Base-by-base conservation (phyloP, 2,888 invertebrate genomes). In the Sesia apiformis region DNA sequence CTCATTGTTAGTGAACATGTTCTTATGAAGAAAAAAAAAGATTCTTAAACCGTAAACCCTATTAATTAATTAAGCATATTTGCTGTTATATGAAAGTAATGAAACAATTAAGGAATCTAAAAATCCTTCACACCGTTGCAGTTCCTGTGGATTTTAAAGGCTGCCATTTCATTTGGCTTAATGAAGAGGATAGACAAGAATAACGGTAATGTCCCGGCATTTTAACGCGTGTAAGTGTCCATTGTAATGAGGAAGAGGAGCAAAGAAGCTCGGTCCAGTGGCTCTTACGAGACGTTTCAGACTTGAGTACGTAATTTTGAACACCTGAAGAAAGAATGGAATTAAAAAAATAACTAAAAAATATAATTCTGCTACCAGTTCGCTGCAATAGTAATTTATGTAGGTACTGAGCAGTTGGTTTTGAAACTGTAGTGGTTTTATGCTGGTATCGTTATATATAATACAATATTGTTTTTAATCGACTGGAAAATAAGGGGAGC, bases 171-270 rank as follows among this genome's bases (percentile, higher is more conserved):
- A 63, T 70, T 70, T 62, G 58, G 60, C 58, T 58, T 70, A 67
- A 71, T 69, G 67, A 67, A 65, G 65, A 65, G 60, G 60, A 62
- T 58, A 61, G 60, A 60, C 62, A 58, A 63, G 58, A 65, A 59
- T 60, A 59, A 62, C 54, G 59, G 55, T 55, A 46, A 59, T 53
- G 50, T 52, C 55, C 49, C 41, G 57, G 39, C 63, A 54, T 64
- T 69, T 64, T 58, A 65, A 63, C 60, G 63, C 58, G 60, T 60
- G 56, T 61, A 50, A 50, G 50, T 38, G 50, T 5, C 38, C 39
- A 39, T 38, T 50, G 39, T 23, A 50, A 50, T 50, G 38, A 39
- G 50, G 38, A 7, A 39, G 50, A 7, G 50, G 50, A 46, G 8
- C 23, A 4, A 7, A 46, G 46, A 8, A 7, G 46, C 8, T 2